Conservation (phyloP, 2,113 vertebrate genomes). For the Caracal caracal region DNA sequence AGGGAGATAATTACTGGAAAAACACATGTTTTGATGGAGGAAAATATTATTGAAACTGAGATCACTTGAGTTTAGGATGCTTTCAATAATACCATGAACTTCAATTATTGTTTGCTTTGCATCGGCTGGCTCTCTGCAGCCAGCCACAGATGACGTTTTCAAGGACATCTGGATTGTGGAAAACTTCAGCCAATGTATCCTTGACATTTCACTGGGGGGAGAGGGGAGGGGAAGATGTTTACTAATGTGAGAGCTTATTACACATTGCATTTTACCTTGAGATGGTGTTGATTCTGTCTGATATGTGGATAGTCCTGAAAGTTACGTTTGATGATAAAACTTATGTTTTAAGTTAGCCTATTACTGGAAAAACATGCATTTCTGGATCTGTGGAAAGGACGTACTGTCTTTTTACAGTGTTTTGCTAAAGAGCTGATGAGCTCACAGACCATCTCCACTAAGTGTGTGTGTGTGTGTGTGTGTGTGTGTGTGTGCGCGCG, state of each 20-base stretch:
- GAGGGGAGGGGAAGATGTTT: not conserved
- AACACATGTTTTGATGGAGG: not conserved
- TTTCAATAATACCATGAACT: slow-evolving; percentile 42
- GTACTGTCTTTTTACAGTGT: slow-evolving; percentile 46
- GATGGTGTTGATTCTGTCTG: slow-evolving; percentile 63
- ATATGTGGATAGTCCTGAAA: slow-evolving; percentile 55
- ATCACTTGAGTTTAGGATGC: not conserved
- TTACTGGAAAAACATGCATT: slow-evolving; percentile 25
- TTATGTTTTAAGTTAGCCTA: slow-evolving; percentile 49
- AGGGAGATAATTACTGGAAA: slow-evolving; percentile 9
- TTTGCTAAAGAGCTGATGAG: slow-evolving; percentile 55
- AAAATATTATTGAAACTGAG: slow-evolving; percentile 15
- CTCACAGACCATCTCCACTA: not conserved
- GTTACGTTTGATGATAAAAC: slow-evolving; percentile 52
- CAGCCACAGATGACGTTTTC: slow-evolving; percentile 53
- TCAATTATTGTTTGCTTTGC: slow-evolving; percentile 29
- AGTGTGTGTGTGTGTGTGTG: not conserved
- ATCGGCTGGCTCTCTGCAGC: not conserved
- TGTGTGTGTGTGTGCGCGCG: not conserved
- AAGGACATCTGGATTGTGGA: slow-evolving; percentile 7
- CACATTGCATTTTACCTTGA: slow-evolving; percentile 62
- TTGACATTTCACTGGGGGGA: not conserved
- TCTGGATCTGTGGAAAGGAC: slow-evolving; percentile 49
- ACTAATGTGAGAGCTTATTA: slow-evolving; percentile 4
- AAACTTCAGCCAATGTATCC: slow-evolving; percentile 63